Conservation (phyloP, 1,140 invertebrate species). For the Mylabris phalerata region DNA sequence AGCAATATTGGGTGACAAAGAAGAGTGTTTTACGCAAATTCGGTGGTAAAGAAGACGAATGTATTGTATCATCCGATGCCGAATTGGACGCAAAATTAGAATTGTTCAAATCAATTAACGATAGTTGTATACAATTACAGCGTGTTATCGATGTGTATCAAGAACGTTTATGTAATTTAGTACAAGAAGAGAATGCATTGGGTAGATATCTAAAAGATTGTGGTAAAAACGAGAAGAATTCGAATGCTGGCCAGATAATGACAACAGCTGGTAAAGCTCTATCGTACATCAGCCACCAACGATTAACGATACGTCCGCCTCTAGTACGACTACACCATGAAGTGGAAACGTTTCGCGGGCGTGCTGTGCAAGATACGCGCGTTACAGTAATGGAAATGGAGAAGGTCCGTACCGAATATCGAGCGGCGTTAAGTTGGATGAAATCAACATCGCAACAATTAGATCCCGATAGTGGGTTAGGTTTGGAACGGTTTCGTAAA, state of each 20-base stretch:
- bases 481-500: constrained; percentile 93
- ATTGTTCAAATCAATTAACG: constrained; percentile 90
- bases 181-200: constrained; percentile 92
- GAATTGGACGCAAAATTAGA: constrained; percentile 96
- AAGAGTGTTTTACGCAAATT: constrained; percentile 90
- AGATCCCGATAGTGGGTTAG: constrained; percentile 93
- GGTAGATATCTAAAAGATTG: constrained; percentile 92
- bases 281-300: constrained; percentile 91
- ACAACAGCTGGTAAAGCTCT: constrained; percentile 87
- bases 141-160: constrained; percentile 91
- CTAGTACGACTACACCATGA: constrained; percentile 89
- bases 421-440: constrained; percentile 97
- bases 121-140: constrained; percentile 83
- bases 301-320: constrained; percentile 77
- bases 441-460: constrained; percentile 93
- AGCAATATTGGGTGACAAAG: constrained; percentile 98
- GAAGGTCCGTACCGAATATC: constrained; percentile 90
- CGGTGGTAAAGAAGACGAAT: constrained; percentile 96
- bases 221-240: constrained; percentile 77
- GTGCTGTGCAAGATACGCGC: constrained; percentile 87
- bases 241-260: constrained; percentile 90
- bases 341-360: constrained; percentile 91
- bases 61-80: constrained; percentile 91
- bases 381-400: constrained; percentile 91
- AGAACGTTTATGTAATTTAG: constrained; percentile 85